These are phyloP conservation scores for Melanotaenia trifasciata DNA, from an alignment of 2,797 vertebrate genomes.

Conservation along the genomic window DNA sequence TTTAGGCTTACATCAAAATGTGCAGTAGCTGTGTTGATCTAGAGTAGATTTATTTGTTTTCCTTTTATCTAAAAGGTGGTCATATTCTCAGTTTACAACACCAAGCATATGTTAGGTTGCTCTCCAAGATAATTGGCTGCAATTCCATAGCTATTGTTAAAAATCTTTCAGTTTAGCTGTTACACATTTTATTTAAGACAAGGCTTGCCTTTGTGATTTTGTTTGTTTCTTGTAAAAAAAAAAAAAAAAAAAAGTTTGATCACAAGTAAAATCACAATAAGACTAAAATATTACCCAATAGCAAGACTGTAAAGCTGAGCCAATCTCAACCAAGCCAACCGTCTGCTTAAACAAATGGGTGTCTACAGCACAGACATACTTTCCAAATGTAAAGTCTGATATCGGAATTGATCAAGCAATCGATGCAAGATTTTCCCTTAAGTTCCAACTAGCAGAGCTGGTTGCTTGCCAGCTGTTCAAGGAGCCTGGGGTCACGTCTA, in stretches of 20 bases:
- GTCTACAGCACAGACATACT: constrained; percentile 5
- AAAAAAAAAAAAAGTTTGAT: not conserved
- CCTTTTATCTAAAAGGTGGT: not conserved
- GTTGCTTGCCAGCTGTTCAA: constrained; percentile 35
- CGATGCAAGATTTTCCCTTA: constrained; percentile 55
- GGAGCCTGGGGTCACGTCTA: constrained; percentile 70
- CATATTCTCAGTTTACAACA: not conserved
- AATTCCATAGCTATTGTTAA: not conserved
- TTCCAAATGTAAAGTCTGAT: constrained; percentile 6
- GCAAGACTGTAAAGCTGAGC: not conserved
- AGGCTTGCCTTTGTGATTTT: not conserved
- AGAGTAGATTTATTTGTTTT: not conserved
- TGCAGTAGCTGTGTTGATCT: not conserved
- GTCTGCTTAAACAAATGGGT: constrained; percentile 31
- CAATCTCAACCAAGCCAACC: constrained; percentile 1
- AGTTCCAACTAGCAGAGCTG: constrained; percentile 47
- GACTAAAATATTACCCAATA: not conserved
- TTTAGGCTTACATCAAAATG: not conserved
- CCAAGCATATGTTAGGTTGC: too few relatives aligned
- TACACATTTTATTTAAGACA: not conserved
- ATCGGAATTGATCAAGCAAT: constrained; percentile 53
- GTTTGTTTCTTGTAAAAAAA: not conserved
- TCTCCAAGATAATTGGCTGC: not conserved
- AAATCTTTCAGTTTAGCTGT: not conserved
- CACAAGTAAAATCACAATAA: constrained; percentile 19